These are phyloP conservation scores for Oligia fasciuncula DNA, from an alignment of 2,888 invertebrate species.

Conservation along the genomic window DNA sequence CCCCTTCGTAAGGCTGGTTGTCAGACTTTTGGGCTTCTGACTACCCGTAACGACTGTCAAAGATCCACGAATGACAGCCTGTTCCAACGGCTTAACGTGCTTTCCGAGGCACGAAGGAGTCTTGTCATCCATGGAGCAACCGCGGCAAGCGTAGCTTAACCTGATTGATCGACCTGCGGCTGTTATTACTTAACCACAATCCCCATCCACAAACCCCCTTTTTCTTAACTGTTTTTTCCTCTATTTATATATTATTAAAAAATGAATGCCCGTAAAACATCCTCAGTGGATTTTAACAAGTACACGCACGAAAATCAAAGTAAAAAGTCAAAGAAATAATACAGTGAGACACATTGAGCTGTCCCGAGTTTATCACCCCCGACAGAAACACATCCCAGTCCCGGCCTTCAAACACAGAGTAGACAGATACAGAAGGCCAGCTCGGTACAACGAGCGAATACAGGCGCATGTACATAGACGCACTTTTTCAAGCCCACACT, in stretches of 20 bases:
- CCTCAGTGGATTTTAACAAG: not conserved
- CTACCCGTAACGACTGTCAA: not conserved
- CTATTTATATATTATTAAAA: not conserved
- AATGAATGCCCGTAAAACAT: not conserved
- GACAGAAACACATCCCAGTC: constrained; percentile 36
- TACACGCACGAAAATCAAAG: not conserved
- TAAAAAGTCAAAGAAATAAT: constrained; percentile 8
- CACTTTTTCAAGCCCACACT: not conserved
- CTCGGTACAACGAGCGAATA: not conserved
- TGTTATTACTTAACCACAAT: not conserved
- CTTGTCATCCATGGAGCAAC: not conserved
- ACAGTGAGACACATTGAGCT: constrained; percentile 37
- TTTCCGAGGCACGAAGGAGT: not conserved
- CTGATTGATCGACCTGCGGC: not conserved
- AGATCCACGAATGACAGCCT: not conserved
- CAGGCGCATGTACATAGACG: not conserved
- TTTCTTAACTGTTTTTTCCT: not conserved
- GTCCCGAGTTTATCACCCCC: constrained; percentile 48
- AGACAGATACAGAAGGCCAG: not conserved
- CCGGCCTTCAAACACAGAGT: constrained; percentile 1
- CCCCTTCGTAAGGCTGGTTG: not conserved
- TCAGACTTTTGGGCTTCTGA: not conserved
- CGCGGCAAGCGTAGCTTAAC: not conserved
- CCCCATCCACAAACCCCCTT: too few relatives aligned
- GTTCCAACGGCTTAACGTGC: not conserved